A percentile compares a stretch with the other conserved stretches of the same genome.
phyloP scores from a whole-genome alignment of 2,888 invertebrate genomes.

The Dichetophora obliterata region DNA sequence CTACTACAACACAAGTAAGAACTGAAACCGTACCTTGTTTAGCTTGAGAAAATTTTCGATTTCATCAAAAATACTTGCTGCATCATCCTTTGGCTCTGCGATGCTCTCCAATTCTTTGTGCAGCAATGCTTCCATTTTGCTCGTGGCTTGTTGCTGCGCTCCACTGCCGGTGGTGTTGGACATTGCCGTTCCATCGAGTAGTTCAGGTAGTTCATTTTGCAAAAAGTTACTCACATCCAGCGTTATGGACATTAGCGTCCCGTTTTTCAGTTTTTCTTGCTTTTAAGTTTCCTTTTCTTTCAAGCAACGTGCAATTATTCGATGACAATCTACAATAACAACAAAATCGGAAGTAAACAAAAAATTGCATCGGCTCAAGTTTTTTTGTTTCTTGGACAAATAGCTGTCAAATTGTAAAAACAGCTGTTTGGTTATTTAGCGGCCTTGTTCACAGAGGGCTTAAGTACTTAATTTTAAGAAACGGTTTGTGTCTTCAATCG shows the following conservation, averaged over 20 bases:
- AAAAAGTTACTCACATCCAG: slow-evolving; percentile 49
- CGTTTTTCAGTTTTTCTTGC: neutral
- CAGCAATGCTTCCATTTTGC: slow-evolving; percentile 28
- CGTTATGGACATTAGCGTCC: slow-evolving; percentile 46
- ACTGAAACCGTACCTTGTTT: slow-evolving; percentile 44
- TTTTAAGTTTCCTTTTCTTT: neutral
- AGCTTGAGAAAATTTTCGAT: slow-evolving; percentile 49
- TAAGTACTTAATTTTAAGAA: neutral
- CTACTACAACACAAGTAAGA: neutral
- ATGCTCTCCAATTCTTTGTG: slow-evolving; percentile 23
- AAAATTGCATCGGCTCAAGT: neutral
- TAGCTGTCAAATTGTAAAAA: neutral
- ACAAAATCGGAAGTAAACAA: slow-evolving; percentile 30
- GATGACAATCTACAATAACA: neutral
- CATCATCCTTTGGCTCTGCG: slow-evolving; percentile 46
- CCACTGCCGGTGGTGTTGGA: neutral
- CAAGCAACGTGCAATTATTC: neutral
- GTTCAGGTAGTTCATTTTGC: slow-evolving; percentile 35
- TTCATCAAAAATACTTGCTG: slow-evolving; percentile 50
- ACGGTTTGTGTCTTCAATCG: neutral
- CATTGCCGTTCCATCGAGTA: neutral
- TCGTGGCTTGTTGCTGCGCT: neutral
- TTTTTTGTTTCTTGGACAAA: neutral
- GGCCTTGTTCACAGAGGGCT: neutral
- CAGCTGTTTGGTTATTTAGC: neutral